Base-by-base conservation (phyloP, 2,113 vertebrate genomes). In the Mungos mungo region DNA sequence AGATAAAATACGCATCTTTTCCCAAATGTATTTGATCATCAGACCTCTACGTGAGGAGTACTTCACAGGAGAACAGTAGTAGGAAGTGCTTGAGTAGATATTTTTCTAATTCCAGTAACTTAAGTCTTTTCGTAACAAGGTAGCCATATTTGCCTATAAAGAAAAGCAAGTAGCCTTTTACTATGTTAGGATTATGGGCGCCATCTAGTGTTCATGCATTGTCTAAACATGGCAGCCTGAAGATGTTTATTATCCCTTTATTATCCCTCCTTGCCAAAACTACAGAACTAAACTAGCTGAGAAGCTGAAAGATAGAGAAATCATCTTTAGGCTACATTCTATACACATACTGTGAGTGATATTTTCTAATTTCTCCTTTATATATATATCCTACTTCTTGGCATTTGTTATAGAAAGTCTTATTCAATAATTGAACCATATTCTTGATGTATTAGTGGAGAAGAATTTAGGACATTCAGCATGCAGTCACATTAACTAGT, bases 161-260 rank as follows among this genome's bases (percentile, higher is more conserved):
- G 85, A 60, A 95, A 60, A 50, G 10, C 9, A 65, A 23, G 12
- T 7, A 25, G 35, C n/a, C n/a, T 52, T 94, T 29, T 3, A 25
- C 76, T 50, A 0, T 7, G 31, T 77, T 63, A n/a, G 7, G 94
- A 2, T 92, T 76, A 0, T 4, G 47, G 5, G 54, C 84, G 95
- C 98, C 99, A 99, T 95, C 99, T 99, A 97, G 97, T 92, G 99
- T 93, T 71, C 38, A 31, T 13, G 2, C 1, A 0, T 54, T 63
- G 23, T 65, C 35, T 69, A 50, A 90, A 92, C 72, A 93, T 12
- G 65, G 77, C 54, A 12, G n/a, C 7, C 12, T 38, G 7, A 38
- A 79, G 31, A 54, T 71, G 27, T 76, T 65, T 50, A 38, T 21
- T 57, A 52, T 11, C n/a, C 54, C 29, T 5, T 1, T 5, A 19